Percentiles rank a stretch among this genome's conserved stretches.
Evolutionary conservation across 2,113 vertebrate species (phyloP).

Genomic region (Cygnus atratus): DNA sequence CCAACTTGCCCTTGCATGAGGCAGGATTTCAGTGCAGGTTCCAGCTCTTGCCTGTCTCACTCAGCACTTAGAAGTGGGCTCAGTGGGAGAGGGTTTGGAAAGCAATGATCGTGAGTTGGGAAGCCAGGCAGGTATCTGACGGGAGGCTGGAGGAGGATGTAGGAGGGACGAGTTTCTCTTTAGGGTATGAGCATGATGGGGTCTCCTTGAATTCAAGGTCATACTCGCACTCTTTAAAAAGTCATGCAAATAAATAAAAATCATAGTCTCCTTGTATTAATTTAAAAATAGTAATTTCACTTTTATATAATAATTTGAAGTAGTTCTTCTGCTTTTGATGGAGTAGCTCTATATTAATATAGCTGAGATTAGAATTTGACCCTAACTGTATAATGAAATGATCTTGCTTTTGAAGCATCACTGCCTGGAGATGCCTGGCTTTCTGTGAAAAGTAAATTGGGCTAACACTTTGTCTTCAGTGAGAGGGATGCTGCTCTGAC

Average conservation of each 20-base stretch:
- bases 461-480: not conserved
- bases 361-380: slow-evolving; percentile 1
- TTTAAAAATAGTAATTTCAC: not conserved
- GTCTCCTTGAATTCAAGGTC: not conserved
- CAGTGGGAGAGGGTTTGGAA: not conserved
- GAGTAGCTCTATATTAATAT: not conserved
- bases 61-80: not conserved
- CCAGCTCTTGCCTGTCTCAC: not conserved
- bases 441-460: not conserved
- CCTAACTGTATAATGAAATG: not conserved
- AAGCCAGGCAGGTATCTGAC: not conserved
- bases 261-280: not conserved
- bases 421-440: not conserved
- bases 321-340: not conserved
- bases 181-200: not conserved
- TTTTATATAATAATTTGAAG: not conserved
- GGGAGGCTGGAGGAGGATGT: not conserved
- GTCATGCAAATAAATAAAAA: not conserved
- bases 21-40: not conserved
- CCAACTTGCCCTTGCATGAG: not conserved
- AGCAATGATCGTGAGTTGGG: not conserved
- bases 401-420: not conserved
- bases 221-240: not conserved
- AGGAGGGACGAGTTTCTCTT: not conserved
- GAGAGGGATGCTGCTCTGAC: not conserved